Conservation (phyloP, 2,888 invertebrate species). For the Lamproptera curius region DNA sequence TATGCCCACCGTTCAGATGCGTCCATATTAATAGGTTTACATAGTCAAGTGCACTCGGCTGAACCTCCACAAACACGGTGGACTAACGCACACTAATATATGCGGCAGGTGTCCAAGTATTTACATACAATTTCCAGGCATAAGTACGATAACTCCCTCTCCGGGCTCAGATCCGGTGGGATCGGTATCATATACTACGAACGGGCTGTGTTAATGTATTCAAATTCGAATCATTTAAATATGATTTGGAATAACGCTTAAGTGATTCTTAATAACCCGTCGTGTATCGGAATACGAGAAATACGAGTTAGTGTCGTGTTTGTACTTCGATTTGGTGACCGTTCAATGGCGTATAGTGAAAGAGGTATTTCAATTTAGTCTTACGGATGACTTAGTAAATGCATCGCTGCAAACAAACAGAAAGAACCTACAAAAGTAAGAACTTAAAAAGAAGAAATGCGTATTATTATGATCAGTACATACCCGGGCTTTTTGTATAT, state of each 20-base stretch:
- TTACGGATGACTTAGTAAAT: no score
- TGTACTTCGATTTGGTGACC: no score
- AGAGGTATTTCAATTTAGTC: no score
- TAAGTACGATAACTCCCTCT: conserved; percentile 53
- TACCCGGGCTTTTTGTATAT: no score
- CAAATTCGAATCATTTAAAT: conserved; percentile 21
- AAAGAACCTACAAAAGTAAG: no score
- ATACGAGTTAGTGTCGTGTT: not conserved
- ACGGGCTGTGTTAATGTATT: conserved; percentile 16
- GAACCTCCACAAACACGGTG: conserved; percentile 60
- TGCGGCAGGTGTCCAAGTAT: conserved; percentile 75
- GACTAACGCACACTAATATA: conserved; percentile 61
- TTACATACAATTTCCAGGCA: conserved; percentile 74
- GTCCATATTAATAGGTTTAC: conserved; percentile 69
- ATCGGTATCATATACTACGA: conserved; percentile 42
- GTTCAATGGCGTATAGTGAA: no score
- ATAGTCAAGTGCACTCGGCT: conserved; percentile 63
- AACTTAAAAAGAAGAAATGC: no score
- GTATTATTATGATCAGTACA: no score
- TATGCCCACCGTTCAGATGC: conserved; percentile 46
- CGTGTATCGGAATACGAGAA: not conserved
- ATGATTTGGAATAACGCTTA: conserved; percentile 18
- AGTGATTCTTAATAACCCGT: conserved; percentile 9
- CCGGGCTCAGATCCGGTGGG: conserved; percentile 55
- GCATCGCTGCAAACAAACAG: no score